Conservation (phyloP, 2,113 vertebrate genomes). For the Gavialis gangeticus region DNA sequence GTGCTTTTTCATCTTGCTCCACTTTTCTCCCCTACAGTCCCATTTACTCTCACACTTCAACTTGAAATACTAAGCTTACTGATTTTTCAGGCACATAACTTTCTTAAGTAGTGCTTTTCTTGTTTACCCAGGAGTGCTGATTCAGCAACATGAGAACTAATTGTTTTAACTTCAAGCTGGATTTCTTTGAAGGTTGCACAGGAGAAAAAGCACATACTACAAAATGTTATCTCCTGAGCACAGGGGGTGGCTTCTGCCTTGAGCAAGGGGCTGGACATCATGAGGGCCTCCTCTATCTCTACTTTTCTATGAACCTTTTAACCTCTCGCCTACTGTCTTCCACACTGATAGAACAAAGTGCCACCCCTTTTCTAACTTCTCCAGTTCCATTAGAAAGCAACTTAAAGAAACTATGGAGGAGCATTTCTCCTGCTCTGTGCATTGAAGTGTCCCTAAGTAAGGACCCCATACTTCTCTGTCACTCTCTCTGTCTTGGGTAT, state of each 20-base stretch:
- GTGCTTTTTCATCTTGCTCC: not conserved
- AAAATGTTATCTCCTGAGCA: not conserved
- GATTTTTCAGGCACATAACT: not conserved
- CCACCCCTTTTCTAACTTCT: not conserved
- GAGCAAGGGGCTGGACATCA: no score
- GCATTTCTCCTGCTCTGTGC: not conserved
- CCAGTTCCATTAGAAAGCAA: not conserved
- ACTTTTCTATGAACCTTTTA: not conserved
- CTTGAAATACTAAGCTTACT: fast-evolving
- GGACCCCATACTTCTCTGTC: no score
- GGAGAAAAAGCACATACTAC: not conserved
- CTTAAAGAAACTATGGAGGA: not conserved
- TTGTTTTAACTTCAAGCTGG: not conserved
- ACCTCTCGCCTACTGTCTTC: not conserved
- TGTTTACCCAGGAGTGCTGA: not conserved
- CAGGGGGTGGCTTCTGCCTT: no score
- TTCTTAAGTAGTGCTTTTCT: not conserved
- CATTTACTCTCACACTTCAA: not conserved
- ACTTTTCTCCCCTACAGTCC: not conserved
- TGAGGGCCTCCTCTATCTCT: no score
- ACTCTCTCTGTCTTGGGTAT: not conserved
- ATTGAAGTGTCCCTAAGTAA: not conserved
- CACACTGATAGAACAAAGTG: not conserved
- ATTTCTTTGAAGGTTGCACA: not conserved
- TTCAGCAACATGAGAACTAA: not conserved